Percentiles rank a stretch among this genome's conserved stretches.
These are phyloP conservation scores for Hedya salicella DNA, from an alignment of 2,888 invertebrate species.

Conservation along the genomic window DNA sequence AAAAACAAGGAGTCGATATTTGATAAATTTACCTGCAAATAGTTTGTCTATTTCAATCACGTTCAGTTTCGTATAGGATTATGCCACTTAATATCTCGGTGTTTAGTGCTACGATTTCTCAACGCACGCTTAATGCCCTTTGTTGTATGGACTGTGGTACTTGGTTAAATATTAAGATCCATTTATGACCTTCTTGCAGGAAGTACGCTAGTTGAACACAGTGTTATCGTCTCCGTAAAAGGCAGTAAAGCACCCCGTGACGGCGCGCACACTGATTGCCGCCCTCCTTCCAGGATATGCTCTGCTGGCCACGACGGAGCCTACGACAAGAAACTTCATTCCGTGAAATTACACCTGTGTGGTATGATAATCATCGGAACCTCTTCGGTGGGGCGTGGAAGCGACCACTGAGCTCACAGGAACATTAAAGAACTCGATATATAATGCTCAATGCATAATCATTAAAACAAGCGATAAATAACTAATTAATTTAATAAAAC, in stretches of 20 bases:
- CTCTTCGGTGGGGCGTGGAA: not conserved
- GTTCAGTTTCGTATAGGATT: too few relatives aligned
- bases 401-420: not conserved
- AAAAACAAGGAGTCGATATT: too few relatives aligned
- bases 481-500: conserved; percentile 4
- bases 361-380: not conserved
- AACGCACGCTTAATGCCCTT: not conserved
- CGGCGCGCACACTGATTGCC: conserved; percentile 20
- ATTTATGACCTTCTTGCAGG: conserved; percentile 2
- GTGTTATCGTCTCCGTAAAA: conserved; percentile 10
- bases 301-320: conserved; percentile 17
- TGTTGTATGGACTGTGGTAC: not conserved
- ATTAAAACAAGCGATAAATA: not conserved
- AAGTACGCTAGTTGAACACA: conserved; percentile 18
- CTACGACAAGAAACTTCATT: conserved; percentile 8
- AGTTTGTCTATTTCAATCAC: too few relatives aligned
- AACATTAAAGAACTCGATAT: not conserved
- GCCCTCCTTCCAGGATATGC: conserved; percentile 12
- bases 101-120: not conserved
- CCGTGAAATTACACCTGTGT: conserved; percentile 7
- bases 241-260: conserved; percentile 37
- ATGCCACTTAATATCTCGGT: too few relatives aligned
- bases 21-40: too few relatives aligned
- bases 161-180: not conserved
- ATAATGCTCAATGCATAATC: not conserved